Evolutionary conservation across 2,113 vertebrate species (phyloP), one percentile per base, ranked within the genome.

Genomic region (Nesogale talazaci): DNA sequence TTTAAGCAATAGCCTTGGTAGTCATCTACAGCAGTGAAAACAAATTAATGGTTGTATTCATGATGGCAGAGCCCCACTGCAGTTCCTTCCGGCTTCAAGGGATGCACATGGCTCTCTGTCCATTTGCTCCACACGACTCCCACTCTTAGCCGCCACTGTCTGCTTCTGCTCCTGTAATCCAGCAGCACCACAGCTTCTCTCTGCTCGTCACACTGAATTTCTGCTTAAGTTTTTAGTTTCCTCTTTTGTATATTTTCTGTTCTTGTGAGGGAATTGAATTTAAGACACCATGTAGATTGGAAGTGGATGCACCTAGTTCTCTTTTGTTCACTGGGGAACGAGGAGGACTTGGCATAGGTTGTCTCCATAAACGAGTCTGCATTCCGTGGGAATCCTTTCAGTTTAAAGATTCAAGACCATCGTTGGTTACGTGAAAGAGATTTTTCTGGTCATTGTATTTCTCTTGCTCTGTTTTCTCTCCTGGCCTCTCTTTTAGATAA

Each of bases 361-460:
- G n/a, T 29, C 61, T 86, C 70, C 57, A 34, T 56, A 85, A 20
- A 61, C 61, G 12, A 56, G 38, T 72, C 63, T 78, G 22, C 69
- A 27, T 80, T 65, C 74, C 75, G 38, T 15, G 40, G 38, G 59
- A 29, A 52, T 16, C 19, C n/a, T 67, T 93, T 83, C 25, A 42
- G 2, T 23, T 12, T 31, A 42, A 89, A 88, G 20, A 65, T 8
- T 90, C 14, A 86, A 90, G 83, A 38, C 65, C 90, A 31, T 46
- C 10, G 84, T 88, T n/a, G 17, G 8, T 59, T 80, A 75, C 57
- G 1, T 56, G 31, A n/a, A 42, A 87, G 34, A 4, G 20, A 36
- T 80, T 86, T 70, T 20, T 93, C 74, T 77, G 40, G 56, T 63
- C 29, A 52, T 38, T 77, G 1, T 70, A 90, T 93, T 57, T 91